A percentile compares a stretch with the other conserved stretches of the same genome.
These are phyloP conservation scores for Prorops nasuta DNA, from an alignment of 1,140 invertebrate genomes.

Conservation along the genomic window DNA sequence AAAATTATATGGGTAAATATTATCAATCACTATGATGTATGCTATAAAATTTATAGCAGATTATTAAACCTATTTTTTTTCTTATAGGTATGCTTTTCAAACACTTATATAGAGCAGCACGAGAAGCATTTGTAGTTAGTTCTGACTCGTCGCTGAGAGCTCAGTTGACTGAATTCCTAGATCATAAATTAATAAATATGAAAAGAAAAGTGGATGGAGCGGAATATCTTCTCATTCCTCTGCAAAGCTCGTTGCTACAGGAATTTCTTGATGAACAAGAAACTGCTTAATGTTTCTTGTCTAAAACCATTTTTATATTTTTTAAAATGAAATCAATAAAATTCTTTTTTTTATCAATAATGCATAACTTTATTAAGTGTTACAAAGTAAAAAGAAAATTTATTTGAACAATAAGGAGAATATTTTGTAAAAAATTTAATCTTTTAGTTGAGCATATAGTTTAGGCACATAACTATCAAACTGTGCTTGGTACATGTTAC, in stretches of 20 bases:
- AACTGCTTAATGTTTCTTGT: neutral
- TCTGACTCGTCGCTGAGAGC: constrained; percentile 83
- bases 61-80: constrained; percentile 18
- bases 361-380: neutral
- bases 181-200: constrained; percentile 85
- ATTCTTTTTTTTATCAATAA: neutral
- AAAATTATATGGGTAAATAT: constrained; percentile 70
- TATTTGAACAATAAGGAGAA: neutral
- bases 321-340: neutral
- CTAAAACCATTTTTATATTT: neutral
- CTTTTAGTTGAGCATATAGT: constrained; percentile 68
- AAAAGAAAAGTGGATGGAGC: constrained; percentile 76
- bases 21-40: neutral
- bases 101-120: constrained; percentile 78
- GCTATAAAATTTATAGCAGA: neutral
- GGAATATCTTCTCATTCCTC: constrained; percentile 79
- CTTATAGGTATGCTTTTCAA: constrained; percentile 80
- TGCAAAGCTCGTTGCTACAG: constrained; percentile 70
- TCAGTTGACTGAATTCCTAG: constrained; percentile 89
- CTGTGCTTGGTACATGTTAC: constrained; percentile 86
- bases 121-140: constrained; percentile 86
- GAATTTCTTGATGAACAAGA: constrained; percentile 71
- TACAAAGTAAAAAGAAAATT: neutral
- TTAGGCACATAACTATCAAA: constrained; percentile 89
- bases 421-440: constrained; percentile 27